A percentile compares a stretch with the other conserved stretches of the same genome.
phyloP scores from a whole-genome alignment of 2,113 vertebrate genomes.

The Centrocercus urophasianus region DNA sequence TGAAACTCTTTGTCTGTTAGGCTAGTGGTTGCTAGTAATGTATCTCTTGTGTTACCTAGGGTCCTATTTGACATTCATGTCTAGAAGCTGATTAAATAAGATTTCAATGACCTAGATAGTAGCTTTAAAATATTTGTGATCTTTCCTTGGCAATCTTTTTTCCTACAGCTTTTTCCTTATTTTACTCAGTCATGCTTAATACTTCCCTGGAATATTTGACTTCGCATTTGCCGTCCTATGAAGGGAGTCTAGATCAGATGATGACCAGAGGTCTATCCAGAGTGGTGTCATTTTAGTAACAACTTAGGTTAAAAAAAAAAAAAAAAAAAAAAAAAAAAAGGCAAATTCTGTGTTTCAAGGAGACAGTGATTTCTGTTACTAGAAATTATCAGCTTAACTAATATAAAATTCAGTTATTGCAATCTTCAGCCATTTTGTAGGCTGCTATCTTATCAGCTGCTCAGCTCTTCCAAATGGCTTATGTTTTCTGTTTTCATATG shows the following conservation, averaged over 20 bases:
- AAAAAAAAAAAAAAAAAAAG: background rate
- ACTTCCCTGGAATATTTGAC: background rate
- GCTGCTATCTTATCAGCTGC: background rate
- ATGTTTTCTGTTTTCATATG: background rate
- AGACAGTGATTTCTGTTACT: background rate
- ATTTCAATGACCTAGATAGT: background rate
- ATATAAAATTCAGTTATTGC: background rate
- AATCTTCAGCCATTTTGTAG: background rate
- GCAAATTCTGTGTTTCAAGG: background rate
- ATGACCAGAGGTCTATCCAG: background rate
- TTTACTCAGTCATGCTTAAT: background rate
- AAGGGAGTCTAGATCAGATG: background rate
- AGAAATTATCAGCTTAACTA: background rate
- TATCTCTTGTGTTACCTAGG: background rate
- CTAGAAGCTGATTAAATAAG: background rate
- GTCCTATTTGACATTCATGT: background rate
- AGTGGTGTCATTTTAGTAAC: background rate
- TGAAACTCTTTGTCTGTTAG: background rate
- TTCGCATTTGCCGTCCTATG: background rate
- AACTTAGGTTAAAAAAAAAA: background rate
- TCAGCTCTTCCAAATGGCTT: background rate
- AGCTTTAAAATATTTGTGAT: background rate
- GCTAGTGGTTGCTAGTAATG: accelerated
- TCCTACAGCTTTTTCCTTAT: background rate
- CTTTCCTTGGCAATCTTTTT: background rate